These are phyloP conservation scores for Indri indri DNA, from an alignment of 2,113 vertebrate genomes.

Conservation along the genomic window DNA sequence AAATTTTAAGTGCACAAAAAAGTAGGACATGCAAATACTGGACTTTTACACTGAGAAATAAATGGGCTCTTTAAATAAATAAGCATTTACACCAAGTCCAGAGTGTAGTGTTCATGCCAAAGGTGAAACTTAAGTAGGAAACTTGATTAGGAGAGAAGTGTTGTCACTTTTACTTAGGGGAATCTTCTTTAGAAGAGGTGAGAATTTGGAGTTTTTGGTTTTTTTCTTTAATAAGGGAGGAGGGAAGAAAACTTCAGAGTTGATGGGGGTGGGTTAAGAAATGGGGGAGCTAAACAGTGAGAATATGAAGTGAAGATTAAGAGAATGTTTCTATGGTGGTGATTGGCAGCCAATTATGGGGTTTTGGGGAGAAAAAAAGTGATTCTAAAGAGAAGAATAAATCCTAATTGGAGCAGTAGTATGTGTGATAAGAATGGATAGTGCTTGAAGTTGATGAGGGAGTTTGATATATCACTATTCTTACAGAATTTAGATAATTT, in stretches of 20 bases:
- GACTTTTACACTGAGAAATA: constrained; percentile 33
- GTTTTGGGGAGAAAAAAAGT: neutral
- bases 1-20: constrained; percentile 6
- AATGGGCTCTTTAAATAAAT: constrained; percentile 47
- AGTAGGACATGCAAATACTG: neutral
- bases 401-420: neutral
- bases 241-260: neutral
- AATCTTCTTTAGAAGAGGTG: neutral
- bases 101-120: constrained; percentile 38
- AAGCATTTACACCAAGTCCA: neutral
- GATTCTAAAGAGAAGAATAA: neutral
- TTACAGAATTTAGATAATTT: constrained; percentile 31
- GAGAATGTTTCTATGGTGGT: neutral
- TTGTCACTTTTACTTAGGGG: constrained; percentile 1
- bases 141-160: neutral
- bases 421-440: neutral
- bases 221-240: neutral
- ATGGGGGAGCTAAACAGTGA: neutral
- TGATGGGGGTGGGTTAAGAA: neutral
- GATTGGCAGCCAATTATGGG: neutral
- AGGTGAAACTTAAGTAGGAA: constrained; percentile 16
- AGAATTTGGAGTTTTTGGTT: neutral
- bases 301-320: constrained; percentile 35
- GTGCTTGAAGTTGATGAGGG: neutral
- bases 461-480: neutral